Percentiles rank a stretch among this genome's conserved stretches.
Evolutionary conservation across 2,888 invertebrate species (phyloP).

Genomic region (Sympetrum striolatum): DNA sequence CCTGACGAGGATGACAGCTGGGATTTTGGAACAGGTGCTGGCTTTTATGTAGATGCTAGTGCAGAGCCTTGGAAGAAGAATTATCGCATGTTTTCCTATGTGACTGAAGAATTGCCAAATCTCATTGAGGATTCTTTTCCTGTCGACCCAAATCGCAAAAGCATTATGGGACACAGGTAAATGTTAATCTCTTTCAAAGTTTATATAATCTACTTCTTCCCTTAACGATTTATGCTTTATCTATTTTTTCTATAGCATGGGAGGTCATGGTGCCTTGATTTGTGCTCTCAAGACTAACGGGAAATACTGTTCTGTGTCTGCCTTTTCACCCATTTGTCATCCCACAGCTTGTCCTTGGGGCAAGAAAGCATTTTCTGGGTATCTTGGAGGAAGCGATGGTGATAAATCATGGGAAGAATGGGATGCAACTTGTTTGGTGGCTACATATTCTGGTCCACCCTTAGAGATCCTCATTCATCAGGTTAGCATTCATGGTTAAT

Average conservation of each 20-base stretch:
- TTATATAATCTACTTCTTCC: neutral
- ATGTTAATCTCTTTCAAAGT: neutral
- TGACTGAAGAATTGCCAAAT: slow-evolving; percentile 84
- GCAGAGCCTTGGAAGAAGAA: slow-evolving; percentile 90
- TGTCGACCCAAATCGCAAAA: slow-evolving; percentile 66
- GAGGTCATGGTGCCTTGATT: slow-evolving; percentile 95
- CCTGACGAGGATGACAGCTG: slow-evolving; percentile 90
- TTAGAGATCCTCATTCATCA: slow-evolving; percentile 89
- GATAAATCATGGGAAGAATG: slow-evolving; percentile 75
- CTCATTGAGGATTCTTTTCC: slow-evolving; percentile 80
- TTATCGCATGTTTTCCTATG: slow-evolving; percentile 94
- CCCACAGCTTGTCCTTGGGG: slow-evolving; percentile 89
- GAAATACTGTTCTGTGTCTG: slow-evolving; percentile 85
- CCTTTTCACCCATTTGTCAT: slow-evolving; percentile 94
- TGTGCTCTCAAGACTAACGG: slow-evolving; percentile 91
- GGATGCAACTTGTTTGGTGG: slow-evolving; percentile 86
- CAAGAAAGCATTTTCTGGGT: slow-evolving; percentile 80
- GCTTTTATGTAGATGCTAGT: slow-evolving; percentile 94
- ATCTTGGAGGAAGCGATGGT: slow-evolving; percentile 69
- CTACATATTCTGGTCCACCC: slow-evolving; percentile 82
- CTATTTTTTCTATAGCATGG: slow-evolving; percentile 78
- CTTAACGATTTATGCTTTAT: neutral
- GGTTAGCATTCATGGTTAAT: slow-evolving; percentile 60
- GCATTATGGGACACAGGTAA: slow-evolving; percentile 83
- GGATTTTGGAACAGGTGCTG: slow-evolving; percentile 95